Conservation (phyloP, 1,140 invertebrate genomes). For the Hyposmocoma kahamanoa region DNA sequence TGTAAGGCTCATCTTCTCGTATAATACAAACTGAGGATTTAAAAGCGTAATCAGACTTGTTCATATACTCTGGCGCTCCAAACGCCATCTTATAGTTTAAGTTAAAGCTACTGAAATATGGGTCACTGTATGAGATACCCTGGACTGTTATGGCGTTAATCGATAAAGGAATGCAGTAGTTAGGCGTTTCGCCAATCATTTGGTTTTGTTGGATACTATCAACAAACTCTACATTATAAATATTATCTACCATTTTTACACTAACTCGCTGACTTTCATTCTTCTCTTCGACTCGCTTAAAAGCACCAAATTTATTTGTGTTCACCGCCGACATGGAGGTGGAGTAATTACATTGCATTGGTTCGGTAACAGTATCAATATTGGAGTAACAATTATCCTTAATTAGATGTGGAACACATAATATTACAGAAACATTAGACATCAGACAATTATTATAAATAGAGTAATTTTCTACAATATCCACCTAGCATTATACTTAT, state of each 20-base stretch:
- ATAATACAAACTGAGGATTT: constrained; percentile 74
- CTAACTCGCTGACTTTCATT: constrained; percentile 72
- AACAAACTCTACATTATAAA: constrained; percentile 74
- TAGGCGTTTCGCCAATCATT: constrained; percentile 75
- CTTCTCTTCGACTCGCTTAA: constrained; percentile 70
- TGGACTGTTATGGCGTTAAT: constrained; percentile 76
- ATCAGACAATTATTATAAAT: constrained; percentile 79
- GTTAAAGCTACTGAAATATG: constrained; percentile 77
- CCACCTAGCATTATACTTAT: constrained; percentile 73
- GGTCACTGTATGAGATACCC: constrained; percentile 77
- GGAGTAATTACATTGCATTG: constrained; percentile 77
- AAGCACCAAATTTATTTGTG: constrained; percentile 75
- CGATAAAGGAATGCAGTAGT: constrained; percentile 78
- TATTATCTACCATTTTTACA: constrained; percentile 74
- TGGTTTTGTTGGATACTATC: constrained; percentile 74
- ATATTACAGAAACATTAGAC: constrained; percentile 77
- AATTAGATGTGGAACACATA: constrained; percentile 75
- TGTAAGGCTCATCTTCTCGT: constrained; percentile 67
- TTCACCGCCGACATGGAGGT: constrained; percentile 72
- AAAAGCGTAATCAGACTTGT: constrained; percentile 76
- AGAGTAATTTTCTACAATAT: constrained; percentile 74
- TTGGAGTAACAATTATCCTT: constrained; percentile 73
- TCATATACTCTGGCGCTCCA: constrained; percentile 67
- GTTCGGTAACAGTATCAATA: constrained; percentile 77
- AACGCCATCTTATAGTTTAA: constrained; percentile 74